Conservation (phyloP, 2,113 vertebrate species). For the Stigmatopora nigra region DNA sequence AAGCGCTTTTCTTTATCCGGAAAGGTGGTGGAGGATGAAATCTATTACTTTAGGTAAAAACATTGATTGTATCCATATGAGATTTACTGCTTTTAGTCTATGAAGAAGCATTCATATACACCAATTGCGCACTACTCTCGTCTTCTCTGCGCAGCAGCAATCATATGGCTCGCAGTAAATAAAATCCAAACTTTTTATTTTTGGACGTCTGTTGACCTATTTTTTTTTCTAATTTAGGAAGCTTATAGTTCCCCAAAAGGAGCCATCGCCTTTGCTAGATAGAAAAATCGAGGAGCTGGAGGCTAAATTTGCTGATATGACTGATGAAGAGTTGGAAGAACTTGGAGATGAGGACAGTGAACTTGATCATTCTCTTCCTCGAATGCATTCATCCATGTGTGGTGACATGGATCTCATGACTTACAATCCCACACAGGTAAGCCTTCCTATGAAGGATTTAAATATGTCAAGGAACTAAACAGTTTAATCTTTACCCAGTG, state of each 20-base stretch:
- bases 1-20: constrained; percentile 95
- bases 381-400: constrained; percentile 80
- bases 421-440: constrained; percentile 90
- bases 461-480: not conserved
- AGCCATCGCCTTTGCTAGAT: constrained; percentile 92
- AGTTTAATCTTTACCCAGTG: not conserved
- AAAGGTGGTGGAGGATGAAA: constrained; percentile 97
- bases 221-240: constrained; percentile 70
- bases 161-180: too few relatives aligned
- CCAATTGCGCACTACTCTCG: too few relatives aligned
- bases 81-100: not conserved
- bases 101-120: not conserved
- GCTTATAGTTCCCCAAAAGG: constrained; percentile 94
- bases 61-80: not conserved
- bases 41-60: constrained; percentile 93
- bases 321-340: constrained; percentile 92
- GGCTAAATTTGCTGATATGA: constrained; percentile 96
- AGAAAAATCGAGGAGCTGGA: constrained; percentile 95
- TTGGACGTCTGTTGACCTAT: too few relatives aligned
- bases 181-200: too few relatives aligned
- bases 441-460: constrained; percentile 2
- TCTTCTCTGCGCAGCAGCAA: too few relatives aligned
- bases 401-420: constrained; percentile 89
- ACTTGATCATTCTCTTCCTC: constrained; percentile 77
- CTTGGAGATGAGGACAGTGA: constrained; percentile 93